A percentile compares a stretch with the other conserved stretches of the same genome.
Conservation (phyloP, 2,113 vertebrate genomes). For the Rhipidura dahli region DNA sequence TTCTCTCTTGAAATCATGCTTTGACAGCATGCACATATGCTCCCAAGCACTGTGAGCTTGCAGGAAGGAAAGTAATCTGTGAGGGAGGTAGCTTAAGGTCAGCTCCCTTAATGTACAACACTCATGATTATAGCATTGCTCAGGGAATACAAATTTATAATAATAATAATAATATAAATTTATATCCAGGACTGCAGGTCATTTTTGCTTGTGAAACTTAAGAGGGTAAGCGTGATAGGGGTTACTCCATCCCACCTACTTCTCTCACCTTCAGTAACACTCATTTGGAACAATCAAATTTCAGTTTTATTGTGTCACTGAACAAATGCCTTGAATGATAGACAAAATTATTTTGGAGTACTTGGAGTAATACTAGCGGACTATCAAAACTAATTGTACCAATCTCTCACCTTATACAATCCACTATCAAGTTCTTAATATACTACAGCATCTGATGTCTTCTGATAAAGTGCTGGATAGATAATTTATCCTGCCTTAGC, state of each 20-base stretch:
- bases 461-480: neutral
- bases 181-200: neutral
- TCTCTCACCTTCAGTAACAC: neutral
- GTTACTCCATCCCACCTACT: neutral
- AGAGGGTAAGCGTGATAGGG: neutral
- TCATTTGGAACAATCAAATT: neutral
- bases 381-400: neutral
- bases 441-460: neutral
- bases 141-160: neutral
- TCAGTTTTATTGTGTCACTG: neutral
- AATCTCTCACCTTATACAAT: neutral
- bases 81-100: slow-evolving; percentile 44
- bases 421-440: neutral
- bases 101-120: neutral
- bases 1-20: slow-evolving; percentile 43
- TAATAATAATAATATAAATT: too few species aligned
- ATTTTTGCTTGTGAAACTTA: neutral
- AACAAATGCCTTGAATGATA: neutral
- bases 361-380: neutral
- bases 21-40: slow-evolving; percentile 48
- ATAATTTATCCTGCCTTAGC: neutral
- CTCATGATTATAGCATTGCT: neutral
- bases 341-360: neutral
- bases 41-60: slow-evolving; percentile 7
- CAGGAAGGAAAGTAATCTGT: slow-evolving; percentile 43